Percentiles rank a stretch among this genome's conserved stretches.
Conservation (phyloP, 1,140 invertebrate genomes). For the Bemisia tabaci region DNA sequence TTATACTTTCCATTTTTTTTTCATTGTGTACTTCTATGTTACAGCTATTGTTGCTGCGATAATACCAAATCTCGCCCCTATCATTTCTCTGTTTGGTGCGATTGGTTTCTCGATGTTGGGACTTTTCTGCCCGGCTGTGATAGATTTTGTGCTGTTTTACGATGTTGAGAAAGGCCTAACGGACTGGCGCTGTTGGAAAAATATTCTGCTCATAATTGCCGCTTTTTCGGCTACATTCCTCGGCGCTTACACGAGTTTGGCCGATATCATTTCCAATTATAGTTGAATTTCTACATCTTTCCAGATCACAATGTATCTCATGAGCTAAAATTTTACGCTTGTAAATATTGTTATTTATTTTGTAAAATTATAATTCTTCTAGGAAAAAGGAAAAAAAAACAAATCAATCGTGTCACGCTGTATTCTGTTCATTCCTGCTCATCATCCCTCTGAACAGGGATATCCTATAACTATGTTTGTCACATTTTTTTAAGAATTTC, state of each 20-base stretch:
- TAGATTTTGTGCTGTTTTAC: conserved; percentile 54
- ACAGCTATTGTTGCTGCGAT: conserved; percentile 62
- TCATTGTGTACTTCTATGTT: no score
- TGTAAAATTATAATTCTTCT: no score
- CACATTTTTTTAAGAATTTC: no score
- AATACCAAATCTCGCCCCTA: conserved; percentile 68
- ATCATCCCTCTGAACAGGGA: no score
- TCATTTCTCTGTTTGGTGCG: conserved; percentile 85
- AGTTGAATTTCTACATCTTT: no score
- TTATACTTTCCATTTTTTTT: no score
- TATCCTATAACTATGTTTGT: no score
- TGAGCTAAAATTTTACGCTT: no score
- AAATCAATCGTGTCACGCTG: no score
- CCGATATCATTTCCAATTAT: conserved; percentile 44
- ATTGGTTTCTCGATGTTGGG: conserved; percentile 74
- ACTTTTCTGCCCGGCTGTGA: conserved; percentile 76
- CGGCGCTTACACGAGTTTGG: conserved; percentile 67
- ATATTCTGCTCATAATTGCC: conserved; percentile 36
- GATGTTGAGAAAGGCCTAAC: conserved; percentile 18
- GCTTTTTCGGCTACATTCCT: conserved; percentile 69
- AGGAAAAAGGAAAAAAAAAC: no score
- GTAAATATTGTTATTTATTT: not conserved
- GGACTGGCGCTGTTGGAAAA: conserved; percentile 24
- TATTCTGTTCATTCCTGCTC: no score
- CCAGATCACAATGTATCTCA: no score